phyloP scores from a whole-genome alignment of 1,140 invertebrate species.

The Anadara kagoshimensis region DNA sequence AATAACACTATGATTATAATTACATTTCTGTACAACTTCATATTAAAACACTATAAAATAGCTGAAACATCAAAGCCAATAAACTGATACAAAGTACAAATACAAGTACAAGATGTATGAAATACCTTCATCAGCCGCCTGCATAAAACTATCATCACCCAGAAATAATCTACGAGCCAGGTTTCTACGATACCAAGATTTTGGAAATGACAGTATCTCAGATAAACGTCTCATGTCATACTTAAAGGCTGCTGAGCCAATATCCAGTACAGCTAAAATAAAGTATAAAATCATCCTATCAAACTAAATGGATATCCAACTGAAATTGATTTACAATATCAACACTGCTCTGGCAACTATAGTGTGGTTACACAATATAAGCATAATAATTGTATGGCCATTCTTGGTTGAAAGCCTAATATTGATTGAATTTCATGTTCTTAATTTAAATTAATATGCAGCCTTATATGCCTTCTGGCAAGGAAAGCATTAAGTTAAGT shows the following conservation, averaged over 20 bases:
- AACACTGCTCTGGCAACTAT: too few relatives aligned
- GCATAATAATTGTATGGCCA: too few relatives aligned
- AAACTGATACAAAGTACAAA: constrained; percentile 14
- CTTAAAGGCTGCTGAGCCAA: constrained; percentile 98
- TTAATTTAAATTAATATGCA: too few relatives aligned
- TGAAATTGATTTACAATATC: too few relatives aligned
- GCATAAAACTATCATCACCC: constrained; percentile 80
- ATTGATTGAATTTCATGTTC: too few relatives aligned
- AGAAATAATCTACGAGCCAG: constrained; percentile 94
- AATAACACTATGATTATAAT: neutral
- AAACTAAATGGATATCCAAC: too few relatives aligned
- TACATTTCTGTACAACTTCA: neutral
- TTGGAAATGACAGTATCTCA: constrained; percentile 97
- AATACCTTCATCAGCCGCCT: constrained; percentile 61
- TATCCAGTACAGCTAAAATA: constrained; percentile 88
- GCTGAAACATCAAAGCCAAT: constrained; percentile 26
- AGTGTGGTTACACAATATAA: too few relatives aligned
- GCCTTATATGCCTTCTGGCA: too few relatives aligned
- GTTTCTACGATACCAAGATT: constrained; percentile 93
- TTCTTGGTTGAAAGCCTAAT: too few relatives aligned
- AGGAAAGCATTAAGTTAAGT: too few relatives aligned
- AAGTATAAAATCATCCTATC: too few relatives aligned
- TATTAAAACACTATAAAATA: constrained; percentile 20
- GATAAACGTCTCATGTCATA: constrained; percentile 98
- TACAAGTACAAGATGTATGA: constrained; percentile 2